These are phyloP conservation scores for Dendropsophus ebraccatus DNA, from an alignment of 2,113 vertebrate genomes.

Conservation along the genomic window DNA sequence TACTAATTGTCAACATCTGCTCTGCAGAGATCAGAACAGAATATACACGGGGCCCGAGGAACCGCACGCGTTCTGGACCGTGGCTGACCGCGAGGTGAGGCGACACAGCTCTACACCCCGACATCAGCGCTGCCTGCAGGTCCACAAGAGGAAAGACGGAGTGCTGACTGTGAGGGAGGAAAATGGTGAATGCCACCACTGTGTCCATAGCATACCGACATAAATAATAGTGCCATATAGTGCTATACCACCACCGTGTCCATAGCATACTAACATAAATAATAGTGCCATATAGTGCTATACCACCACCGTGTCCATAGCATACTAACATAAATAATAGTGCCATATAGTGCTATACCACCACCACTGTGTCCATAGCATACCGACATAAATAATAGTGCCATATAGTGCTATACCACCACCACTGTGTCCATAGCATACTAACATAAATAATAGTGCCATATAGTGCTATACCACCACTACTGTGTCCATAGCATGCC, in stretches of 20 bases:
- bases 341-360: background rate
- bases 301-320: background rate
- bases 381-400: background rate
- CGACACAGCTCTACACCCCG: background rate
- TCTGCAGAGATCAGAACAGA: constrained; percentile 62
- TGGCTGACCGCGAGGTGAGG: background rate
- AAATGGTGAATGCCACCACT: too few species aligned
- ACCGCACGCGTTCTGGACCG: background rate
- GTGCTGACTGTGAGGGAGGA: too few species aligned
- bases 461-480: background rate
- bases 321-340: background rate
- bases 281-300: background rate
- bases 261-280: background rate
- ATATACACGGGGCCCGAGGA: constrained; percentile 23
- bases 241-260: background rate
- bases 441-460: background rate
- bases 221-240: background rate
- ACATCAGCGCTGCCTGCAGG: too few species aligned
- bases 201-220: background rate
- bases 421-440: too few species aligned
- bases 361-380: too few species aligned
- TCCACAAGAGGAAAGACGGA: too few species aligned
- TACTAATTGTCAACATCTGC: constrained; percentile 70
- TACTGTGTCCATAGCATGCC: too few species aligned
- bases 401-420: background rate